Evolutionary conservation across 2,888 invertebrate species (phyloP), one percentile per base, ranked within the genome.

Genomic region (Drosophila melanocephala): DNA sequence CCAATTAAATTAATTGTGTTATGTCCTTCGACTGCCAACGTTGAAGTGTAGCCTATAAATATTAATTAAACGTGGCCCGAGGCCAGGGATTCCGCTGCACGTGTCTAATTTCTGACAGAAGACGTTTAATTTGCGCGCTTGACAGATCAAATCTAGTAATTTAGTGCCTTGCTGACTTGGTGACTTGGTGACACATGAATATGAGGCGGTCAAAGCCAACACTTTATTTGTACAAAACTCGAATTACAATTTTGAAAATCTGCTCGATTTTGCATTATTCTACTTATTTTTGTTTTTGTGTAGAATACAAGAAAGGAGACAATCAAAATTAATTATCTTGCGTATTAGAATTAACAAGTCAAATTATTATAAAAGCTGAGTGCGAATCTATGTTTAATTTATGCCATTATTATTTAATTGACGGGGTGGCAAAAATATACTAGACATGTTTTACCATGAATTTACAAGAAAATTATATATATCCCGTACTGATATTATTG

Each of bases 1-100:
- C 64, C 84, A 84, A 82, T 79, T 82, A 79, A 64, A 71, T 71
- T 67, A 84, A 83, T 77, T 83, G 71, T 58, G 44, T 60, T 53
- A 42, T 50, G 42, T 53, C 35, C 9, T 39, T 28, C 26, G 32
- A 42, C 22, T 33, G 63, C 28, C 68, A 14, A 32, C 22, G 52
- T 37, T 32, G 44, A 52, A 26, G 70, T 50, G 28, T 61, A 19
- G 52, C 35, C 19, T 47, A 72, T 63, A 72, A 56, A 63, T 72
- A 58, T 72, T 72, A 53, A 72, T 72, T 72, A 57, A 72, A 53
- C 19, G 32, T 39, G 28, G 12, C n/a, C 6, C 26, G n/a, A 26
- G 42, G 56, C 26, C 19, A n/a, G 14, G 9, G 7, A 19, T 33
- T 14, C 35, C 16, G 28, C 56, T 32, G 44, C 12, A 52, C 32